Evolutionary conservation across 1,140 invertebrate species (phyloP), one percentile per base, ranked within the genome.

Genomic region (Phocides pigmalion): DNA sequence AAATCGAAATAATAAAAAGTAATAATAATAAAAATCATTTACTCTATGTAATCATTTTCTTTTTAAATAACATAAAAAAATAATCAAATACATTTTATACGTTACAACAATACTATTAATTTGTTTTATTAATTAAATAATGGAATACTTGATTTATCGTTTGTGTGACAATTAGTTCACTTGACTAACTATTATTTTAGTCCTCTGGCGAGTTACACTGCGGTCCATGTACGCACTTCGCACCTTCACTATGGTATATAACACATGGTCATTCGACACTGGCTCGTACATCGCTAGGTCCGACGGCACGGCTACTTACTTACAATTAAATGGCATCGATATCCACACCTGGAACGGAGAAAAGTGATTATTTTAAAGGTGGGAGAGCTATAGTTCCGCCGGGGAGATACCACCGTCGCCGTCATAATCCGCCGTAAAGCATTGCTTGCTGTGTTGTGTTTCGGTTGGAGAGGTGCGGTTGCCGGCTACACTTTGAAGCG

Each of bases 1-100:
- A 47, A 49, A 47, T 20, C 17, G 66, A 70, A 66, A 74, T 65
- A 75, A 73, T 68, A 63, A 73, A 66, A 66, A 72, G 53, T 67
- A 66, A 75, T 67, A 70, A 71, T 74, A 83, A 81, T 32, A 84
- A 81, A 86, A 82, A 66, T 68, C 72, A 72, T 87, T 86, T 87
- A 88, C 84, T 84, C 81, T 86, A 87, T 68, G 76, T 87, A 86
- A 87, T 85, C 64, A 81, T 75, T 79, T 74, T 64, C 67, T 78
- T 68, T 84, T 88, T 87, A 87, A 87, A 86, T 84, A 88, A 90
- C 70, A 86, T 86, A 87, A 86, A 88, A 85, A 83, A 89, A 81
- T 79, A 68, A 81, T 74, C 62, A 81, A 81, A 78, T 75, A 78
- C 71, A 84, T 82, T 76, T 53, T n/a, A n/a, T 25, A 81, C 81